These are phyloP conservation scores for Drosophila pruinosa DNA, from an alignment of 1,140 invertebrate genomes.

Conservation along the genomic window DNA sequence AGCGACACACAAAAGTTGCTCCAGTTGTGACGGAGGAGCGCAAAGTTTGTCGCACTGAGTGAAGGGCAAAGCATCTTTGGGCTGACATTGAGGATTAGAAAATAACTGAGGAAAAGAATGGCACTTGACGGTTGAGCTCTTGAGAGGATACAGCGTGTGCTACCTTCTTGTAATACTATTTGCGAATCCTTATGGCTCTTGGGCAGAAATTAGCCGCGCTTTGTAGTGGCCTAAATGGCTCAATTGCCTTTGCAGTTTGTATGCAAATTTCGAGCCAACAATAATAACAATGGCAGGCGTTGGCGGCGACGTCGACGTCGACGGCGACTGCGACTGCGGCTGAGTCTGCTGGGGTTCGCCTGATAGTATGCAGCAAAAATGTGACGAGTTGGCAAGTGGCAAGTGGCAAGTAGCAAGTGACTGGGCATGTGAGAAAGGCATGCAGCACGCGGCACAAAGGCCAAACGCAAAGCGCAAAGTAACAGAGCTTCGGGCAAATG, in stretches of 20 bases:
- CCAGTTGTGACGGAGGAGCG: neutral
- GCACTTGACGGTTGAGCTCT: slow-evolving; percentile 16
- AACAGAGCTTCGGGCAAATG: slow-evolving; percentile 21
- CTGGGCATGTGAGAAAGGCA: slow-evolving; percentile 59
- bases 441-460: slow-evolving; percentile 20
- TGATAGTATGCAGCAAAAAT: slow-evolving; percentile 57
- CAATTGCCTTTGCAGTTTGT: slow-evolving; percentile 53
- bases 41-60: neutral
- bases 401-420: slow-evolving; percentile 34
- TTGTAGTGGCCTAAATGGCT: slow-evolving; percentile 51
- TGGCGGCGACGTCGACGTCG: neutral
- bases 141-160: neutral
- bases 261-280: slow-evolving; percentile 50
- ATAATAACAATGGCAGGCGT: slow-evolving; percentile 24
- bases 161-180: neutral
- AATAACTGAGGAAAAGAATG: slow-evolving; percentile 25
- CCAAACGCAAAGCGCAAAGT: slow-evolving; percentile 22
- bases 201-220: slow-evolving; percentile 66
- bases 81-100: slow-evolving; percentile 10
- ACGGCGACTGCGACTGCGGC: slow-evolving; percentile 22
- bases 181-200: slow-evolving; percentile 21
- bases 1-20: neutral
- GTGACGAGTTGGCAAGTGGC: slow-evolving; percentile 38
- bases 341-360: slow-evolving; percentile 18
- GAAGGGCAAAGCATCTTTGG: neutral